Evolutionary conservation across 2,888 invertebrate genomes (phyloP).

Genomic region (Drosophila kuntzei): DNA sequence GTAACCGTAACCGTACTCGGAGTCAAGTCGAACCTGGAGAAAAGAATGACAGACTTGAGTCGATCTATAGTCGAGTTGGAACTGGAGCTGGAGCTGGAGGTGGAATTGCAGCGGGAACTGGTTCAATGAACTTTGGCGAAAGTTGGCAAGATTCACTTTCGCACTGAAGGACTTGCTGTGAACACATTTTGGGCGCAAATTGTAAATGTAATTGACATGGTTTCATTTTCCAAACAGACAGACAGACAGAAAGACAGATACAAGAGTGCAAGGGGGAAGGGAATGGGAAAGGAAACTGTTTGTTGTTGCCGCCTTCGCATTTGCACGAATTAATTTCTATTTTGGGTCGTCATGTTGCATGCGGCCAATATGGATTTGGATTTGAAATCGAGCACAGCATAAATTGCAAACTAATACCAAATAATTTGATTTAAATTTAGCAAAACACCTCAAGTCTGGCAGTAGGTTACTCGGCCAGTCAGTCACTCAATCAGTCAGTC

Average conservation of each 20-base stretch:
- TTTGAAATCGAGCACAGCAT: constrained; percentile 64
- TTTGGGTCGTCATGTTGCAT: constrained; percentile 62
- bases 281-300: background rate
- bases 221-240: constrained; percentile 60
- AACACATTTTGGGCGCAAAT: constrained; percentile 51
- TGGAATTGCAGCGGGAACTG: constrained; percentile 10
- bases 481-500: constrained; percentile 26
- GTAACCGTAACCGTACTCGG: constrained; percentile 1
- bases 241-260: constrained; percentile 8
- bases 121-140: constrained; percentile 68
- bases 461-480: constrained; percentile 64
- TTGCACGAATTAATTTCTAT: constrained; percentile 77
- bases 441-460: constrained; percentile 4
- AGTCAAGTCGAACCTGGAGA: constrained; percentile 1
- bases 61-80: constrained; percentile 17
- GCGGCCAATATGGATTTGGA: constrained; percentile 38
- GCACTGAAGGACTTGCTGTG: constrained; percentile 38
- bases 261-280: background rate
- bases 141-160: constrained; percentile 51
- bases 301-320: constrained; percentile 44
- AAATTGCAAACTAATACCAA: constrained; percentile 73
- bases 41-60: constrained; percentile 68
- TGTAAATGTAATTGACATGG: constrained; percentile 79
- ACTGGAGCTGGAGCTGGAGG: constrained; percentile 4
- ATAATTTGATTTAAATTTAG: constrained; percentile 79